Conservation (phyloP, 2,113 vertebrate genomes). For the Blennius ocellaris region DNA sequence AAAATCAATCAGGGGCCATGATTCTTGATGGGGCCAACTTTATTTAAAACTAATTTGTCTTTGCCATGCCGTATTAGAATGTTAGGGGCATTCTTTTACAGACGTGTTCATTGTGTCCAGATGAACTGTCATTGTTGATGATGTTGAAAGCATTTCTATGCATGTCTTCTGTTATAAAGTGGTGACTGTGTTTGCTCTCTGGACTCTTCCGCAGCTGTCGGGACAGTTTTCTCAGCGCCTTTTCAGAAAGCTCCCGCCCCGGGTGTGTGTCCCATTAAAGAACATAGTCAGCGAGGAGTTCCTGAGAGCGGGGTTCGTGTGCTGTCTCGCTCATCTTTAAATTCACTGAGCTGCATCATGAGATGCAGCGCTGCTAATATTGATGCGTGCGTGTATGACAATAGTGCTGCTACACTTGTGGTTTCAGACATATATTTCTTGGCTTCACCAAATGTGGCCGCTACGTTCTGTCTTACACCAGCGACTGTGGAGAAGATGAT, state of each 20-base stretch:
- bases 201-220: conserved; percentile 82
- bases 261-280: conserved; percentile 91
- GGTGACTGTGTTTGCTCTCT: not conserved
- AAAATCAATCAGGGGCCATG: too few relatives aligned
- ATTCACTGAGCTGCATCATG: too few relatives aligned
- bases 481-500: conserved; percentile 90
- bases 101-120: not conserved
- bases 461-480: conserved; percentile 95
- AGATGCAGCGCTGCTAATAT: too few relatives aligned
- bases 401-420: not conserved
- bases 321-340: not conserved
- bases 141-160: not conserved
- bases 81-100: too few relatives aligned
- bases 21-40: too few relatives aligned
- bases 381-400: not conserved
- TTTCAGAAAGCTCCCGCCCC: conserved; percentile 91
- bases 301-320: conserved; percentile 87
- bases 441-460: conserved; percentile 95
- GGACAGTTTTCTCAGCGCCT: conserved; percentile 91
- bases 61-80: too few relatives aligned
- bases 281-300: conserved; percentile 93
- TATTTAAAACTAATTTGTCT: too few relatives aligned
- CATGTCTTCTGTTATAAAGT: not conserved
- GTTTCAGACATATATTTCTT: conserved; percentile 91
- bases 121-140: not conserved